These are phyloP conservation scores for Melanerpes formicivorus DNA, from an alignment of 2,113 vertebrate genomes.

Conservation along the genomic window DNA sequence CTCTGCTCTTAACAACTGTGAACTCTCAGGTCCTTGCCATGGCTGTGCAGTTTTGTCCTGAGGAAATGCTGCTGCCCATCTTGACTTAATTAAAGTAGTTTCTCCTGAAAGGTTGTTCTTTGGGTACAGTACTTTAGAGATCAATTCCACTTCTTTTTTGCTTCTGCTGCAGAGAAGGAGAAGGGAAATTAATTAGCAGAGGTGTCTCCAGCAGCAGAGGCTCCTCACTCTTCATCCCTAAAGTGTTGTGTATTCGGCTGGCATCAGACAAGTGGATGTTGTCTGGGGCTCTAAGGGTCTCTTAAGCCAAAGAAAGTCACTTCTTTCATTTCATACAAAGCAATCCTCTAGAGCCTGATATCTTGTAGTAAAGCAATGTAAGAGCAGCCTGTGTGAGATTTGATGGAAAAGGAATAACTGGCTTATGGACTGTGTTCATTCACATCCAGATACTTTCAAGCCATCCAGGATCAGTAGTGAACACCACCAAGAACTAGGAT, in stretches of 20 bases:
- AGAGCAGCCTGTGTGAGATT: neutral
- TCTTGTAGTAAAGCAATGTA: neutral
- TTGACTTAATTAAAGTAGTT: constrained; percentile 32
- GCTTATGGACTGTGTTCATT: neutral
- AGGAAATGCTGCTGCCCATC: constrained; percentile 17
- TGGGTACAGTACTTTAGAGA: neutral
- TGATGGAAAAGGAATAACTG: neutral
- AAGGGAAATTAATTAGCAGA: neutral
- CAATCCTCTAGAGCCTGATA: neutral
- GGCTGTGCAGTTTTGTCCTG: neutral
- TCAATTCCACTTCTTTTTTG: constrained; percentile 25
- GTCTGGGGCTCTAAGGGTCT: neutral
- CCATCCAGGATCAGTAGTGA: neutral
- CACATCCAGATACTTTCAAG: neutral
- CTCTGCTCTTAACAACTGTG: neutral
- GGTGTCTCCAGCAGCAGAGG: neutral
- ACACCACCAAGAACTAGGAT: neutral
- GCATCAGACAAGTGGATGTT: neutral
- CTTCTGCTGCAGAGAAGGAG: neutral
- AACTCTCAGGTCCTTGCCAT: neutral
- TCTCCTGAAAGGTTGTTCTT: constrained; percentile 17
- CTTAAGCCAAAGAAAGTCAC: neutral
- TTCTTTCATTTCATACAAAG: neutral
- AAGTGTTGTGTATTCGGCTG: neutral
- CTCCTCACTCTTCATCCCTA: neutral